Base-by-base conservation (phyloP, 2,113 vertebrate species). In the Limanda limanda region DNA sequence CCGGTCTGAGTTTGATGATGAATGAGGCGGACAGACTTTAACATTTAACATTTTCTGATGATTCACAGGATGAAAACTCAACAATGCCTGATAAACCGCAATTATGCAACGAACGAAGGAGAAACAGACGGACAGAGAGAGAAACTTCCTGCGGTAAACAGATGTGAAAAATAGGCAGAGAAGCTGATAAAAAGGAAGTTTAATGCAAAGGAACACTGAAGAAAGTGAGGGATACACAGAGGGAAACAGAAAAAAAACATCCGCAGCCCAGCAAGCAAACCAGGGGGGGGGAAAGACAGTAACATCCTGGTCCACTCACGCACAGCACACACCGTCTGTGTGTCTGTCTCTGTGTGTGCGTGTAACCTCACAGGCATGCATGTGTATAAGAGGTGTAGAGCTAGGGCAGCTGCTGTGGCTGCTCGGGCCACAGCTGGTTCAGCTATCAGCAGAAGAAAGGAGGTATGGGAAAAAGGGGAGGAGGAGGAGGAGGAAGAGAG, bases 221-320 rank as follows among this genome's bases (percentile, higher is more conserved):
- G 68, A 86, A 78, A 87, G 60, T 47, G 69, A 77, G 64, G n/a
- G 74, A 75, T 62, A 37, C 80, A 68, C 74, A 67, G 79, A 76
- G 79, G 84, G 83, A 82, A 79, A 78, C 71, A 69, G 55, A 12
- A 14, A 17, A 65, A 84, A 90, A 90, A 90, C 88, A 91, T 89
- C 88, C 85, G 76, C 82, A 78, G 65, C 42, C 66, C 77, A 74
- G 84, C 57, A 31, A 86, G 83, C 4, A 17, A 72, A 77, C 68
- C 35, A 31, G 57, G 81, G 81, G 86, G 75, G 80, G 80, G 78
- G 75, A 79, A 55, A 83, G 68, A 84, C 48, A 51, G 63, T 42
- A 87, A 89, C 71, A 86, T 86, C 86, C 83, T 87, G 81, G 79
- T 71, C 45, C 14, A 35, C 68, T 60, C 68, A 45, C 47, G 48